Conservation (phyloP, 2,888 invertebrate genomes). For the Callimorpha dominula region DNA sequence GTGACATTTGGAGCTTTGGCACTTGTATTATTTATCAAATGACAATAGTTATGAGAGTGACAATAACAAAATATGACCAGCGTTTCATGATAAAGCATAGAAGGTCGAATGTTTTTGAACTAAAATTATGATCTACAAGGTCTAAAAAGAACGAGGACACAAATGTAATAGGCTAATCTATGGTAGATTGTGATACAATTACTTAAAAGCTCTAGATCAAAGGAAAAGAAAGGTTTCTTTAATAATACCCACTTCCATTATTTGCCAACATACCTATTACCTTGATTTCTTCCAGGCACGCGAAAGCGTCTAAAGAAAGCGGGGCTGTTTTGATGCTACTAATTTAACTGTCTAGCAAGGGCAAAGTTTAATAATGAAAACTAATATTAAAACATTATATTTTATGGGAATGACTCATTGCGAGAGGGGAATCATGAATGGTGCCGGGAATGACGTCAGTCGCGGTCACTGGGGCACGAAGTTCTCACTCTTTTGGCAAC, state of each 20-base stretch:
- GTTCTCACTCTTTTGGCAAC: not conserved
- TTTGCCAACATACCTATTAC: constrained; percentile 33
- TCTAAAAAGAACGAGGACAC: too few species aligned
- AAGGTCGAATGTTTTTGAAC: too few species aligned
- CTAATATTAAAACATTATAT: constrained; percentile 34
- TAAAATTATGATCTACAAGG: too few species aligned
- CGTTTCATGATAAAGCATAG: too few species aligned
- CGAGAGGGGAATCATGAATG: constrained; percentile 34
- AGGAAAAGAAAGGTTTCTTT: constrained; percentile 23
- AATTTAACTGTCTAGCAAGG: constrained; percentile 28
- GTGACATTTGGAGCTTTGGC: too few species aligned
- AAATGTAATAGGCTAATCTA: not conserved
- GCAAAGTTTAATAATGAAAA: constrained; percentile 37
- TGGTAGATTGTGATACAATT: not conserved
- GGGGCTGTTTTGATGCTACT: constrained; percentile 10
- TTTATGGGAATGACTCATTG: constrained; percentile 44
- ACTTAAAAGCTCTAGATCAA: constrained; percentile 2
- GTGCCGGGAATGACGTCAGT: constrained; percentile 45
- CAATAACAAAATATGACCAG: too few species aligned
- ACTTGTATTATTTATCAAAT: not conserved
- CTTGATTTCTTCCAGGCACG: constrained; percentile 48
- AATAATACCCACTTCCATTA: constrained; percentile 29
- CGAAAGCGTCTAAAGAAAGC: constrained; percentile 31
- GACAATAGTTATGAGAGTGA: not conserved
- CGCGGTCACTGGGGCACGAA: constrained; percentile 40